Base-by-base conservation (phyloP, 1,140 invertebrate species). In the Solenopsis fugax region DNA sequence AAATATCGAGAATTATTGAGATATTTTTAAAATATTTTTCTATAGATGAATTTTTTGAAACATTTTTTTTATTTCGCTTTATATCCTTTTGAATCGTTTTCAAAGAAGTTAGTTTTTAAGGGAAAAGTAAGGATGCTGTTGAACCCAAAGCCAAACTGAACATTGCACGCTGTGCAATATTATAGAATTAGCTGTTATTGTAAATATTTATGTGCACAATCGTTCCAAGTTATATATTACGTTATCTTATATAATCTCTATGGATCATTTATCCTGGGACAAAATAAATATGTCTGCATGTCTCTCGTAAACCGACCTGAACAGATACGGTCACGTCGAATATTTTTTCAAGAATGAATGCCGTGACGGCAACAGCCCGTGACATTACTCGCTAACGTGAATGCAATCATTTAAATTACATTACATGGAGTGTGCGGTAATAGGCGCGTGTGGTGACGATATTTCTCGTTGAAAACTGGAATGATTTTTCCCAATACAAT, bases 351-450 rank as follows among this genome's bases (percentile, higher is more conserved):
- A 54, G 45, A 67, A 69, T 81, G n/a, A 81, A 81, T 56, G 16
- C 29, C 62, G 21, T 54, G n/a, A 67, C 77, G 48, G 62, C 62
- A 80, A 80, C 50, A 81, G 64, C 16, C 24, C 78, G 50, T 81
- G 65, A 71, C 78, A 45, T 64, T 81, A 45, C 13, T 56, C 52
- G 50, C 21, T 58, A 71, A 71, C 21, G 64, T 37, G 65, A 81
- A 29, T 58, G 52, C 52, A 69, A 72, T 80, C 37, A 71, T 71
- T 81, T 56, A 56, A 81, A 81, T 80, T 67, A 77, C 9, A 34
- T 77, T 52, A 81, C 9, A 48, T 16, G 50, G 29, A 45, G 48
- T 65, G 34, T 37, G 45, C 76, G n/a, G 9, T 64, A 81, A 54
- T 69, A 67, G 7, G 16, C 21, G 29, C 29, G 13, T 67, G 67